These are phyloP conservation scores for Rhopalosiphum nymphaeae DNA, from an alignment of 2,888 invertebrate species.

Conservation along the genomic window DNA sequence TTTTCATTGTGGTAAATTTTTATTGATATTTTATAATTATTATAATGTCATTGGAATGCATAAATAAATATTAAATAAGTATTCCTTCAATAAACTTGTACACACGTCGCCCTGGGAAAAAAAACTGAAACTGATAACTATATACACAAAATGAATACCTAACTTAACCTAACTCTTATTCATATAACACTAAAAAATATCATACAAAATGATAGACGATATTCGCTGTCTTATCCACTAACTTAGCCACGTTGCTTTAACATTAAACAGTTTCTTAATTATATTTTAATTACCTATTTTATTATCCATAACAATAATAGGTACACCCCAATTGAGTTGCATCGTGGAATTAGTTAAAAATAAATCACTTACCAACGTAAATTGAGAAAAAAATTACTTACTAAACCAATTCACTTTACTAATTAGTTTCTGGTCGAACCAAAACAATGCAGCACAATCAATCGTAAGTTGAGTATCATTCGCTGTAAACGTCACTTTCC, in stretches of 20 bases:
- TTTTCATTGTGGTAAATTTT: background rate
- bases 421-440: slow-evolving; percentile 30
- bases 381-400: background rate
- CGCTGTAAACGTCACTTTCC: background rate
- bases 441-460: slow-evolving; percentile 48
- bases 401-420: background rate
- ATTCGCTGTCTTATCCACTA: background rate
- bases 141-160: background rate
- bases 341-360: background rate
- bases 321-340: background rate
- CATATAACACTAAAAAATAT: background rate
- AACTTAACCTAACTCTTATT: background rate
- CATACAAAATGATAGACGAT: background rate
- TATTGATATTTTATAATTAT: background rate
- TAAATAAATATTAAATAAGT: too few species aligned
- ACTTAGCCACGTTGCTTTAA: background rate
- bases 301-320: background rate
- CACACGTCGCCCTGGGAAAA: background rate
- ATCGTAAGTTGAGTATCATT: background rate
- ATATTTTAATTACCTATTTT: background rate
- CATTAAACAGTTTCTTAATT: background rate
- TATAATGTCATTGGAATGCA: too few species aligned
- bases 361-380: background rate
- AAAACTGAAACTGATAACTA: background rate
- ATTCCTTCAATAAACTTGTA: background rate